Evolutionary conservation across 2,797 vertebrate species (phyloP).

Genomic region (Huso huso): DNA sequence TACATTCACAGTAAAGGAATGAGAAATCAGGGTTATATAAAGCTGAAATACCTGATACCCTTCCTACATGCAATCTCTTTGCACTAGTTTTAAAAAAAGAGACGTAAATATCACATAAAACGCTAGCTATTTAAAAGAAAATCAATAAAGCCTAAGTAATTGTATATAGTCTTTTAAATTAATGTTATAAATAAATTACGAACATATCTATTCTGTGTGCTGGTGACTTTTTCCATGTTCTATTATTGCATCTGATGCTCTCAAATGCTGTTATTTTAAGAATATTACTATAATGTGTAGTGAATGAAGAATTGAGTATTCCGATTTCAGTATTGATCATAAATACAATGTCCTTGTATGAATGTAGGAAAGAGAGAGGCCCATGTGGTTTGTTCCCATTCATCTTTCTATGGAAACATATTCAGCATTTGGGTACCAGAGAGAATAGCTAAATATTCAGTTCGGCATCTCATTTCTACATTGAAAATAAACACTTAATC

Average conservation of each 20-base stretch:
- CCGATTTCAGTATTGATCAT: conserved; percentile 40
- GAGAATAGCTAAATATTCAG: conserved; percentile 1
- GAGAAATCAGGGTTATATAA: conserved; percentile 47
- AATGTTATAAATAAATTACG: conserved; percentile 20
- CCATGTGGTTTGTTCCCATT: conserved; percentile 4
- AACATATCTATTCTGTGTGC: conserved; percentile 13
- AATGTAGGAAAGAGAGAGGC: conserved; percentile 27
- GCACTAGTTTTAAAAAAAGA: conserved; percentile 32
- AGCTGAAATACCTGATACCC: conserved; percentile 47
- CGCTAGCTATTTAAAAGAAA: conserved; percentile 46
- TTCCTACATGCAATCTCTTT: conserved; percentile 21
- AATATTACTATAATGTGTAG: conserved; percentile 25
- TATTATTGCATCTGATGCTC: conserved; percentile 55
- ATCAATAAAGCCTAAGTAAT: conserved; percentile 57
- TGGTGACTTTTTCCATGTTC: conserved; percentile 48
- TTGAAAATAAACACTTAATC: background rate
- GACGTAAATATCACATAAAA: conserved; percentile 57
- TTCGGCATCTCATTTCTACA: too few relatives aligned
- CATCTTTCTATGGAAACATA: conserved; percentile 11
- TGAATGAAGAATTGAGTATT: conserved; percentile 32
- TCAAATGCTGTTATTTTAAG: conserved; percentile 57
- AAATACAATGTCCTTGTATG: conserved; percentile 36
- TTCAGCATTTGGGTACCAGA: conserved; percentile 4
- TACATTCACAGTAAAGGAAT: conserved; percentile 52
- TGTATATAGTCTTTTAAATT: conserved; percentile 55